Evolutionary conservation across 1,140 invertebrate genomes (phyloP).

Genomic region (Dermatophagoides farinae): DNA sequence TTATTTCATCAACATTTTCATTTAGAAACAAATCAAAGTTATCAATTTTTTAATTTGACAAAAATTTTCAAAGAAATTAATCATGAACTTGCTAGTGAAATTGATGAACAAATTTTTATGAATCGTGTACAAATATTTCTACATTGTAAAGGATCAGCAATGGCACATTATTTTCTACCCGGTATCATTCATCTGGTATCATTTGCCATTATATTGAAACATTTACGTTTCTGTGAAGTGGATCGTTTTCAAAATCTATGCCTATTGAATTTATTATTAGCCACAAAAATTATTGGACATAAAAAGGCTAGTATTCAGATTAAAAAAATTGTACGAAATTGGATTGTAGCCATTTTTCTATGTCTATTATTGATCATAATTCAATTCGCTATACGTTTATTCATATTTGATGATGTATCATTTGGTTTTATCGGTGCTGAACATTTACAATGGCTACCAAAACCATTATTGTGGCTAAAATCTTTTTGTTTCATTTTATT

Average conservation of each 20-base stretch:
- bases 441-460: background rate
- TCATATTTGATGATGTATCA: background rate
- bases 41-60: background rate
- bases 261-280: constrained; percentile 14
- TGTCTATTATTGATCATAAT: constrained; percentile 10
- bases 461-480: background rate
- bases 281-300: background rate
- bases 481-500: background rate
- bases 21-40: background rate
- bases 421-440: constrained; percentile 10
- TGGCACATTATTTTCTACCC: constrained; percentile 15
- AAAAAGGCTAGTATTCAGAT: constrained; percentile 5
- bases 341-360: constrained; percentile 2
- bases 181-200: constrained; percentile 15
- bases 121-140: no score
- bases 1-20: background rate
- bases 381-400: constrained; percentile 10
- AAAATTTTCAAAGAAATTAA: background rate
- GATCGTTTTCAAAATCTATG: constrained; percentile 17
- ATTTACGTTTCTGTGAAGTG: constrained; percentile 14
- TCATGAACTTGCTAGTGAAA: background rate
- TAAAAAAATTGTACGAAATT: constrained; percentile 6
- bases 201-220: constrained; percentile 12
- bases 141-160: background rate
- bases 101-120: background rate